Conservation (phyloP, 2,888 invertebrate genomes). For the Oxystoma pomonae region DNA sequence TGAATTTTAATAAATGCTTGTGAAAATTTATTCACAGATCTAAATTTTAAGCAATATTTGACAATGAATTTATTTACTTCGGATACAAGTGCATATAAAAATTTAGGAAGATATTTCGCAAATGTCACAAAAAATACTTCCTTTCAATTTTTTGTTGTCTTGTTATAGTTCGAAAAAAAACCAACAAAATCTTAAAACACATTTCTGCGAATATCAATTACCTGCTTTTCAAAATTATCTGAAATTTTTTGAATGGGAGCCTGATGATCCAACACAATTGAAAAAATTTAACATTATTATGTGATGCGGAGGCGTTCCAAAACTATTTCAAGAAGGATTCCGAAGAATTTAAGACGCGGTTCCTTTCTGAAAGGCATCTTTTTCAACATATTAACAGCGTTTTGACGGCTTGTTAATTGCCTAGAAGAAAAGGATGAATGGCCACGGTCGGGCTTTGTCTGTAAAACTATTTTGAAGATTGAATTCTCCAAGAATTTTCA, state of each 20-base stretch:
- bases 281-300: background rate
- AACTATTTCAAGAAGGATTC: background rate
- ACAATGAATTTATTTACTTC: too few species aligned
- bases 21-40: too few species aligned
- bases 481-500: background rate
- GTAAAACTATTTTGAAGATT: background rate
- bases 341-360: background rate
- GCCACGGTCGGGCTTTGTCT: background rate
- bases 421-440: background rate
- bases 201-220: too few species aligned
- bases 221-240: background rate
- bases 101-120: too few species aligned
- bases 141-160: too few species aligned
- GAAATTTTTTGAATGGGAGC: background rate
- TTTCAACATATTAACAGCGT: background rate
- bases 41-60: too few species aligned
- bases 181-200: too few species aligned
- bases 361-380: background rate
- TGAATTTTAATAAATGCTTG: too few species aligned
- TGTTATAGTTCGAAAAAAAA: too few species aligned
- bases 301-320: background rate
- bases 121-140: too few species aligned
- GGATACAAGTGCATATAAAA: too few species aligned
- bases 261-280: background rate
- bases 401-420: background rate